A percentile compares a stretch with the other conserved stretches of the same genome.
These are phyloP conservation scores for Gadus macrocephalus DNA, from an alignment of 2,113 vertebrate species.

Conservation along the genomic window DNA sequence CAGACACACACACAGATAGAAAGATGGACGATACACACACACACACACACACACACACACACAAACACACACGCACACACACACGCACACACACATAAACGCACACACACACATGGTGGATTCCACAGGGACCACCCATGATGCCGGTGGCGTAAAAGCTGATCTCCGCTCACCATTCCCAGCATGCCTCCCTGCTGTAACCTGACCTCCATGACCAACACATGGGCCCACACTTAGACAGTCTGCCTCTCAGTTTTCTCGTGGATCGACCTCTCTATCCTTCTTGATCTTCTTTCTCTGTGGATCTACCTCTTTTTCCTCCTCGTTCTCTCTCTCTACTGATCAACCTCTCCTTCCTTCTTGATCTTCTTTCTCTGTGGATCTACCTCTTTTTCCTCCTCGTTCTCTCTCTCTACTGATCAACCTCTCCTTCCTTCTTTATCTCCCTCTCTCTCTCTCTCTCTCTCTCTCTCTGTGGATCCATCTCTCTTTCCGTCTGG, in stretches of 20 bases:
- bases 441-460: too few relatives aligned
- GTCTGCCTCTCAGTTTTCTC: neutral
- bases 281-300: neutral
- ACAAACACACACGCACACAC: neutral
- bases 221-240: conserved; percentile 27
- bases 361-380: neutral
- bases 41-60: conserved; percentile 1
- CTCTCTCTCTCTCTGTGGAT: too few relatives aligned
- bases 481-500: too few relatives aligned
- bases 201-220: conserved; percentile 46
- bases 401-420: neutral
- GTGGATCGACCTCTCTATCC: neutral
- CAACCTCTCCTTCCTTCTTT: too few relatives aligned
- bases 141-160: conserved; percentile 45
- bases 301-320: neutral
- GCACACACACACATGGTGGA: conserved; percentile 10
- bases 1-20: neutral
- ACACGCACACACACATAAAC: neutral
- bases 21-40: neutral
- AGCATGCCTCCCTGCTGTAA: conserved; percentile 51
- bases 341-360: too few relatives aligned
- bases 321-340: neutral
- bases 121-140: conserved; percentile 56
- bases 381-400: neutral
- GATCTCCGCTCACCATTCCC: conserved; percentile 55